phyloP scores from a whole-genome alignment of 2,113 vertebrate species.

The Cynoglossus semilaevis region DNA sequence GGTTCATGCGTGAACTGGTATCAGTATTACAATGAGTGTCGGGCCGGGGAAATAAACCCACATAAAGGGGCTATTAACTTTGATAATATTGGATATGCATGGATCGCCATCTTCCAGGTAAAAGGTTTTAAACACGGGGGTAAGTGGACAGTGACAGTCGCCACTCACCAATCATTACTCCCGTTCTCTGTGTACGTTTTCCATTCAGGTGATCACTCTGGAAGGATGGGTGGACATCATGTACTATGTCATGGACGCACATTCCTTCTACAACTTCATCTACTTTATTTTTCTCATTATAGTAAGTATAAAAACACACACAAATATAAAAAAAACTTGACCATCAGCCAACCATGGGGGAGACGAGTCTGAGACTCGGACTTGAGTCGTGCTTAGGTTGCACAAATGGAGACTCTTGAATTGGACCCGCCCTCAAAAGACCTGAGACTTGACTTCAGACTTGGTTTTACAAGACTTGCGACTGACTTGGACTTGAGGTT shows the following conservation, averaged over 20 bases:
- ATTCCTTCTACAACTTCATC: conserved; percentile 77
- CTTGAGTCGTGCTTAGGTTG: too few species aligned
- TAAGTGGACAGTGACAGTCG: background rate
- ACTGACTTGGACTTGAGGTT: too few species aligned
- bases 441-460: too few species aligned
- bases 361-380: too few species aligned
- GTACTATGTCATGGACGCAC: conserved; percentile 77
- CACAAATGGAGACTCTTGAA: too few species aligned
- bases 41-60: conserved; percentile 87
- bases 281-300: conserved; percentile 77
- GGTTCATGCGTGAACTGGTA: conserved; percentile 93
- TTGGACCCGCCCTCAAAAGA: too few species aligned
- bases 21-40: conserved; percentile 91
- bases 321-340: background rate
- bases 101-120: conserved; percentile 99
- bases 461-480: too few species aligned
- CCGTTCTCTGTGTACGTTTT: conserved; percentile 4
- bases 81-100: conserved; percentile 97
- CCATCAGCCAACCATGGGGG: too few species aligned
- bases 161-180: background rate
- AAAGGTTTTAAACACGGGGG: background rate
- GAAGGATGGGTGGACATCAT: conserved; percentile 76
- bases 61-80: conserved; percentile 98
- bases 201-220: conserved; percentile 68
- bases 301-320: conserved; percentile 49